Conservation (phyloP, 1,140 invertebrate species). For the Aplysia californica region DNA sequence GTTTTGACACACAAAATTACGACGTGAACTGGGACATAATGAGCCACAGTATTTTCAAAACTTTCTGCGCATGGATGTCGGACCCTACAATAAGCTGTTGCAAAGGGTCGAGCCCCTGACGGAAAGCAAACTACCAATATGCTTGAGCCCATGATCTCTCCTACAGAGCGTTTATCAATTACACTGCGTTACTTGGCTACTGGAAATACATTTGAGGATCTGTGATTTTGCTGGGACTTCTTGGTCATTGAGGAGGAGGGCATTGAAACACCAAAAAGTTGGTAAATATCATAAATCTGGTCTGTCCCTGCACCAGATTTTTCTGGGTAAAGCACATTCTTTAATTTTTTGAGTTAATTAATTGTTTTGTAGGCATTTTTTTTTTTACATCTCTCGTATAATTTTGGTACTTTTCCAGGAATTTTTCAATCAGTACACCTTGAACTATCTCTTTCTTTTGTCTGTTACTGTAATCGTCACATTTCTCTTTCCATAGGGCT, state of each 20-base stretch:
- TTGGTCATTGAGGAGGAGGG: not conserved
- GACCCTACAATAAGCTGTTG: slow-evolving; percentile 8
- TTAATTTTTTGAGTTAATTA: not conserved
- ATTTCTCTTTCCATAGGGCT: not conserved
- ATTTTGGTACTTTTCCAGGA: not conserved
- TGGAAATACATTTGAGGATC: slow-evolving; percentile 24
- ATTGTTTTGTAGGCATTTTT: not conserved
- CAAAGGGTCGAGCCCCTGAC: slow-evolving; percentile 4
- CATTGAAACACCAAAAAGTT: not conserved
- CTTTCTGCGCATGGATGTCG: slow-evolving; percentile 17
- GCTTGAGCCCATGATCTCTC: slow-evolving; percentile 3
- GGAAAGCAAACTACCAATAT: slow-evolving; percentile 23
- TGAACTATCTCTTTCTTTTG: no score
- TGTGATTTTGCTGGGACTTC: no score
- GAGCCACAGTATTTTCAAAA: slow-evolving; percentile 14
- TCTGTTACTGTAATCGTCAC: not conserved
- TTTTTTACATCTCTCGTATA: not conserved
- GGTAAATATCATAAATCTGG: not conserved
- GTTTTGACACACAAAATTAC: not conserved
- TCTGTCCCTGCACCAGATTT: not conserved
- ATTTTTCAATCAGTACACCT: not conserved
- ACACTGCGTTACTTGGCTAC: slow-evolving; percentile 26
- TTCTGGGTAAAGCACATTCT: not conserved
- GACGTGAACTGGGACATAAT: slow-evolving; percentile 1
- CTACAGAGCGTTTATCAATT: slow-evolving; percentile 20